Evolutionary conservation across 2,888 invertebrate genomes (phyloP), one percentile per base, ranked within the genome.

Genomic region (Chymomyza procnemis): DNA sequence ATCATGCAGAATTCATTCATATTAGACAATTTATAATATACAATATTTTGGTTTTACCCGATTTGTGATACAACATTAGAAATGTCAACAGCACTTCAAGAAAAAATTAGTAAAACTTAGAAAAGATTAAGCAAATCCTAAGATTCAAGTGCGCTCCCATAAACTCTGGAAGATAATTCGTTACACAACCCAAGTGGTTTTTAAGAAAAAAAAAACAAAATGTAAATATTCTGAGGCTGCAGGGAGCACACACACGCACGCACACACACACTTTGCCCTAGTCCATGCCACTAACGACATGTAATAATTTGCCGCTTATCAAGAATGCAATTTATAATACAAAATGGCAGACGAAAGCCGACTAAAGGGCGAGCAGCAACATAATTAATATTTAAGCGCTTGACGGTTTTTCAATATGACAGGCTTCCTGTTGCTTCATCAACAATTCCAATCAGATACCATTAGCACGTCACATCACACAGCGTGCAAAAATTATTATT

Each of bases 401-500:
- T 73, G 54, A 21, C 54, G 19, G 54, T 18, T 21, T 54, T 54
- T 54, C 14, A 54, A 54, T 21, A 21, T 21, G 54, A 60, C 46
- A 21, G n/a, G 56, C 56, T 48, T 70, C 69, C 74, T 74, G 76
- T 74, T 69, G 79, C 80, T 65, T 74, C 81, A 86, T 88, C 89
- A 82, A 81, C 89, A 87, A 80, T 88, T 88, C 84, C 84, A 89
- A 89, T 89, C 89, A 87, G 89, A 89, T 89, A 89, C 88, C 84
- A 88, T 89, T 89, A 85, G 89, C 89, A 88, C 88, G 88, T 88
- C 88, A 88, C 88, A 88, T 86, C 83, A 84, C 84, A 85, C 86
- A 86, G 87, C 87, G 85, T 85, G 87, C 89, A 89, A 89, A 83
- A 89, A 89, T 89, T 89, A 89, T 88, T 88, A 89, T 89, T 89